Percentiles rank a stretch among this genome's conserved stretches.
These are phyloP conservation scores for Neocrepidodera transversa DNA, from an alignment of 2,888 invertebrate species.

Conservation along the genomic window DNA sequence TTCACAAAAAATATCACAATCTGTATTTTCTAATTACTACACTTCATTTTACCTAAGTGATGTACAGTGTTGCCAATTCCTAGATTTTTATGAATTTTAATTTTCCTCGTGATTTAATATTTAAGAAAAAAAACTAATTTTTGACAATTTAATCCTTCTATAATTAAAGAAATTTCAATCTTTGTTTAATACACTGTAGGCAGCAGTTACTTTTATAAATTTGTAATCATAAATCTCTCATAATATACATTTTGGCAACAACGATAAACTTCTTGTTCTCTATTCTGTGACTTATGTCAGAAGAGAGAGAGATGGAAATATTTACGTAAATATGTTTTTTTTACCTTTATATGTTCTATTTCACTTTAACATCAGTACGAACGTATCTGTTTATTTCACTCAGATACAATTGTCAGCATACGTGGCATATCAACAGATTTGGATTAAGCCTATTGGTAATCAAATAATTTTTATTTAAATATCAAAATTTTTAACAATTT, in stretches of 20 bases:
- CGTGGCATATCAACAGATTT: constrained; percentile 18
- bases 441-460: constrained; percentile 5
- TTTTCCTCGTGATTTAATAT: too few species aligned
- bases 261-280: background rate
- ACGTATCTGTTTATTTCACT: constrained; percentile 1
- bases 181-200: too few species aligned
- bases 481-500: too few species aligned
- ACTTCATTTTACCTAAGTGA: constrained; percentile 14
- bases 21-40: constrained; percentile 23
- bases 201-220: too few species aligned
- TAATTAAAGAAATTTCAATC: too few species aligned
- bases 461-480: too few species aligned
- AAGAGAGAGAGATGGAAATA: constrained; percentile 12
- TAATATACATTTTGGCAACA: too few species aligned
- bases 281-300: background rate
- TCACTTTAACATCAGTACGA: background rate
- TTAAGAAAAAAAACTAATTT: too few species aligned
- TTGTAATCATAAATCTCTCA: too few species aligned
- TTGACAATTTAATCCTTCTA: too few species aligned
- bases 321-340: constrained; percentile 2
- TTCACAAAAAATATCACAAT: constrained; percentile 26
- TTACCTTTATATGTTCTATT: constrained; percentile 5
- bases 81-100: too few species aligned
- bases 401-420: background rate
- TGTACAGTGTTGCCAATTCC: constrained; percentile 1